Conservation (phyloP, 2,797 vertebrate species). For the Smutsia temminckii region DNA sequence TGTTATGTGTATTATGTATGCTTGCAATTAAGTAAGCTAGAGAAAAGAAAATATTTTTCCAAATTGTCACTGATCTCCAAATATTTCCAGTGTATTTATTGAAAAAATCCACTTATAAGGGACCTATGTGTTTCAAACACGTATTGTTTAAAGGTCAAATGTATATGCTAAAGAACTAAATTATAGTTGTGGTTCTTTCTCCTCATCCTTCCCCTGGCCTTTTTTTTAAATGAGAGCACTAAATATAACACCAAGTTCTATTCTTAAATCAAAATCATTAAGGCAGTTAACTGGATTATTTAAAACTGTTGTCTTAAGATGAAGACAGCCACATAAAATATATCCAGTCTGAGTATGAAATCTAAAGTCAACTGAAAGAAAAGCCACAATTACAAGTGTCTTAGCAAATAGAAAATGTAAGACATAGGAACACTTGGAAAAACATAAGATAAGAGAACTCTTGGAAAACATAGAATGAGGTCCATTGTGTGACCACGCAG, state of each 20-base stretch:
- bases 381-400: background rate
- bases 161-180: background rate
- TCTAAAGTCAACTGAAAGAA: background rate
- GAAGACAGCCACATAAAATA: background rate
- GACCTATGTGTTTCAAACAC: too few relatives aligned
- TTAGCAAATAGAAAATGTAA: background rate
- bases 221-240: background rate
- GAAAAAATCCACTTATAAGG: too few relatives aligned
- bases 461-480: background rate
- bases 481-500: too few relatives aligned
- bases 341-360: background rate
- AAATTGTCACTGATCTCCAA: too few relatives aligned
- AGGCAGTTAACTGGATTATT: background rate
- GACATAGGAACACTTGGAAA: background rate
- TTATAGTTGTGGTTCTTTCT: background rate
- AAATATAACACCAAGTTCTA: background rate
- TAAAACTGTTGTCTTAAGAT: background rate
- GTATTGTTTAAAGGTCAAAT: too few relatives aligned
- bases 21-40: too few relatives aligned
- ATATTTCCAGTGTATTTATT: too few relatives aligned
- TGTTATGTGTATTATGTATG: too few relatives aligned
- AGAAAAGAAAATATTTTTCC: too few relatives aligned
- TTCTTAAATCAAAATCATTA: background rate
- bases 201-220: background rate
- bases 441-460: background rate